Base-by-base conservation (phyloP, 2,797 vertebrate genomes). In the Parauchenoglanis ngamensis region DNA sequence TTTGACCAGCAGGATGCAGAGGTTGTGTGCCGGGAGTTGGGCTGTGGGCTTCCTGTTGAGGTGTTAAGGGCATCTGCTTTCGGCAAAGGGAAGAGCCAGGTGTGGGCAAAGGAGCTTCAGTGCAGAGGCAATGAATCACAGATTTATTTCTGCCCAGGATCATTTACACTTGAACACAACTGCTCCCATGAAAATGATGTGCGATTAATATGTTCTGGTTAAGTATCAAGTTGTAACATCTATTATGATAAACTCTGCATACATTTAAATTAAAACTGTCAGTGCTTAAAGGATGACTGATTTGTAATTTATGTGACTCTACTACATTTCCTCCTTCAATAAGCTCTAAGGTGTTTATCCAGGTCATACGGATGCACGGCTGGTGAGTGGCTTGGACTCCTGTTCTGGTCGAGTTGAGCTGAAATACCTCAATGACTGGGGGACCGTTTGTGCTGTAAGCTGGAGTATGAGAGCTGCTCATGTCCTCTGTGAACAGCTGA, bases 21-120 rank as follows among this genome's bases (percentile, higher is more conserved):
- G 25, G 95, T 96, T 77, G 61, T 96, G 70, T 96, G 95, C 77
- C 91, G 89, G 13, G 92, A 96, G 67, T 84, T 96, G 85, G 28
- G 89, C 0, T 96, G 95, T 81, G 95, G 95, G 21, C 81, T 85
- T 1, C 92, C 90, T 59, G 56, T 93, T 86, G 90, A 92, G 2
- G 54, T 91, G 59, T 40, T 92, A 0, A 90, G 89, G 54, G 92
- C 90, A 89, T 54, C 91, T 73, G 90, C 76, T 54, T 91, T 92
- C 84, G 91, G 84, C 52, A 80, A 25, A 25, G 56, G 56, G 56
- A 59, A 59, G 21, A 59, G 35, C 56, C 84, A 44, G 94, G 94
- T 87, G 35, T 85, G 86, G 72, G 61, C 92, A 72, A 93, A 95
- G 87, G 90, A 94, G 80, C 93, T 94, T 77, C 92, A 91, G 12